Evolutionary conservation across 2,888 invertebrate genomes (phyloP), one percentile per base, ranked within the genome.

Genomic region (Anoplius nigerrimus): DNA sequence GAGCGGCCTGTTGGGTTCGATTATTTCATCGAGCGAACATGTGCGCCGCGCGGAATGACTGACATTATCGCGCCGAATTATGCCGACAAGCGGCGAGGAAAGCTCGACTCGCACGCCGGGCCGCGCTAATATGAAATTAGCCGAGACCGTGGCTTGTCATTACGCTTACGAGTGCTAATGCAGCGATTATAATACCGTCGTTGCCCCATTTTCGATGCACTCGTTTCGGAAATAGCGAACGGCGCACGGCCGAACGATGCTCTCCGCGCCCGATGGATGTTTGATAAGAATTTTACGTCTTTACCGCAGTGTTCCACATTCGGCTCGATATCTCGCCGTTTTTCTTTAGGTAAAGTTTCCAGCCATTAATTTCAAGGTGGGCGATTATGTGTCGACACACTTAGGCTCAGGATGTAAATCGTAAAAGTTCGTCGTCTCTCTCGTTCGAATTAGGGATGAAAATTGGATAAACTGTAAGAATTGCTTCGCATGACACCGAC

Each of bases 161-260:
- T 74, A 70, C 65, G 22, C 75, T 51, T 48, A 61, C 62, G 58
- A 57, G 63, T 27, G 61, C 34, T 68, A 74, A 74, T 74, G 54
- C 48, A n/a, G 48, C 63, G 64, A 69, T 75, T 73, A 24, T 24
- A 53, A 74, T 57, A 62, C 69, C 22, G 24, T 16, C 52, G 58
- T 48, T 57, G 48, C n/a, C 48, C 66, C 43, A 66, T 57, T 66
- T 66, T 54, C 54, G 66, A 43, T 46, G 27, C 22, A 15, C 48
- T 43, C 24, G 56, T 56, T 56, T 4, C 48, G n/a, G 5, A 43
- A 13, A 20, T 52, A 42, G 45, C 21, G 24, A 22, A 59, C 20
- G n/a, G 20, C 48, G 48, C 42, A 4, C 16, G 2, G 5, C 1
- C 8, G n/a, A 18, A 48, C 57, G 20, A 20, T n/a, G 5, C 22